Percentiles rank a stretch among this genome's conserved stretches.
Conservation (phyloP, 2,113 vertebrate species). For the Hemiprocne comata region DNA sequence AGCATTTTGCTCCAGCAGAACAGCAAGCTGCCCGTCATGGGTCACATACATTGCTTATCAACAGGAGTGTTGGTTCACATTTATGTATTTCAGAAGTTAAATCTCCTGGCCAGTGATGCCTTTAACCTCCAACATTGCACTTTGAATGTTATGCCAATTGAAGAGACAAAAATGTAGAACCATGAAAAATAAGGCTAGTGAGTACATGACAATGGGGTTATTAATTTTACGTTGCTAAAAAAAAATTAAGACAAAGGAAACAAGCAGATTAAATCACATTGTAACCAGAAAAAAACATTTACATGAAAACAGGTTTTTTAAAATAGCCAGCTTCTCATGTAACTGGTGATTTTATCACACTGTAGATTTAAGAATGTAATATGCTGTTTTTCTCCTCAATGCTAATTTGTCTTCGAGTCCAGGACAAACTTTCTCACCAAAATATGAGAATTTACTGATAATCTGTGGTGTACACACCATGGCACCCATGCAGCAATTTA, state of each 20-base stretch:
- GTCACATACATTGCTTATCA: constrained; percentile 45
- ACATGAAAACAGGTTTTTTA: background rate
- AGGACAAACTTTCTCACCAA: background rate
- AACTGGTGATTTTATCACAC: background rate
- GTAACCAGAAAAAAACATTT: background rate
- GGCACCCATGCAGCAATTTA: background rate
- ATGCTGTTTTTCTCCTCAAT: background rate
- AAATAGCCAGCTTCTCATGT: background rate
- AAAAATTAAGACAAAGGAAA: background rate
- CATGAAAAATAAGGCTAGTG: background rate
- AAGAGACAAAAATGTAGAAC: constrained; percentile 17
- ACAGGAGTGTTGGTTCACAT: background rate
- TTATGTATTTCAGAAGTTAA: constrained; percentile 38
- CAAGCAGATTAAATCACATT: background rate
- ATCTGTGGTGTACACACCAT: background rate
- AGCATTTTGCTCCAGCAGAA: constrained; percentile 45
- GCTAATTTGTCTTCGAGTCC: background rate
- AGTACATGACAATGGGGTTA: background rate
- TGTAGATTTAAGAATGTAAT: background rate
- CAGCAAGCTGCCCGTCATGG: constrained; percentile 57
- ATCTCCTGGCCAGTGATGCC: constrained; percentile 7
- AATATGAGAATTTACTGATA: background rate
- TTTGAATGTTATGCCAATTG: background rate
- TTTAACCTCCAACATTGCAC: background rate
- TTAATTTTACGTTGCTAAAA: background rate